Conservation (phyloP, 1,140 invertebrate species). For the Temnothorax nylanderi region DNA sequence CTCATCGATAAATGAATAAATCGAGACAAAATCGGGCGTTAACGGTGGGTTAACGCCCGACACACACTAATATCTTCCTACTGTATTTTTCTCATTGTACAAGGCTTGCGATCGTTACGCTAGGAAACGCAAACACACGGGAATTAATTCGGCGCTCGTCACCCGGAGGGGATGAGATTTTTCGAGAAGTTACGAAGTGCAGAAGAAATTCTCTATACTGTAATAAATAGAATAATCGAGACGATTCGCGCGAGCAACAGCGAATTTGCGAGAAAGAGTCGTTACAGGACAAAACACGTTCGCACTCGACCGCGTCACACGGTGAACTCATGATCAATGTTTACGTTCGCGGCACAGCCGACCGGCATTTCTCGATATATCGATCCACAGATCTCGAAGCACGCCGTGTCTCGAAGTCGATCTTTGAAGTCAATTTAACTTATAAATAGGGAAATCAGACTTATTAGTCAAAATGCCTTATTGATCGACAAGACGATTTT, state of each 20-base stretch:
- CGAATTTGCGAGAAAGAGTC: too few relatives aligned
- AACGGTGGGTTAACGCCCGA: too few relatives aligned
- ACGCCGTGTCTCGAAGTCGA: too few relatives aligned
- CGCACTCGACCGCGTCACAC: too few relatives aligned
- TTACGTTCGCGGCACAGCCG: too few relatives aligned
- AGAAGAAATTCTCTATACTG: conserved; percentile 21
- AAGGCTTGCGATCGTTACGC: conserved; percentile 60
- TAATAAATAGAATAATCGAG: conserved; percentile 47
- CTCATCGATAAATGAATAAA: conserved; percentile 51
- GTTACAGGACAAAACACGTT: too few relatives aligned
- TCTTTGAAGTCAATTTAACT: background rate
- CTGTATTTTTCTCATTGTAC: conserved; percentile 65
- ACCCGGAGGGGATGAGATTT: background rate
- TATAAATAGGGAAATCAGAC: background rate
- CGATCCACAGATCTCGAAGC: too few relatives aligned
- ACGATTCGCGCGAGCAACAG: background rate
- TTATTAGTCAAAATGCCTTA: background rate
- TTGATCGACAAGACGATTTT: too few relatives aligned
- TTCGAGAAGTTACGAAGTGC: conserved; percentile 15
- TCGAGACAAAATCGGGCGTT: too few relatives aligned
- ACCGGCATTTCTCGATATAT: too few relatives aligned
- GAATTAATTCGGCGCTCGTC: background rate
- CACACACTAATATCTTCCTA: conserved; percentile 61
- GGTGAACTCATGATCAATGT: too few relatives aligned
- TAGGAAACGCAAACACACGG: conserved; percentile 26